Conservation (phyloP, 2,113 vertebrate genomes). For the Sylvilagus bachmani region DNA sequence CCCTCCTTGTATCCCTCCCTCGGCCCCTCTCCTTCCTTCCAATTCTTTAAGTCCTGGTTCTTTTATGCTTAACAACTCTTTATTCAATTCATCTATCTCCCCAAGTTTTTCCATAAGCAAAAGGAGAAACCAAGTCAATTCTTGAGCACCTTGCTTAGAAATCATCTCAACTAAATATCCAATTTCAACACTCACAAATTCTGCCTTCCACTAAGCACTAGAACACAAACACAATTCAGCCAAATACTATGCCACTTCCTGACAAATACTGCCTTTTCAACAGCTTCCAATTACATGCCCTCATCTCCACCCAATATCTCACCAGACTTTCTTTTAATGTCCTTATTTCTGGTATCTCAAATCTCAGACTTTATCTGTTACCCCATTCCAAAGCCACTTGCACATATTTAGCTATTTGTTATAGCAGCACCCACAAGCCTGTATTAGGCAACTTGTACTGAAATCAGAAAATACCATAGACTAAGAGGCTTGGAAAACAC, state of each 20-base stretch:
- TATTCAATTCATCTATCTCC: neutral
- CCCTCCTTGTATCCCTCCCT: too few species aligned
- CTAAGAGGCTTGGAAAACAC: neutral
- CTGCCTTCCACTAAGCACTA: neutral
- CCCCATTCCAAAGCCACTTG: neutral
- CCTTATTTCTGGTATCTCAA: neutral
- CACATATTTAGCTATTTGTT: neutral
- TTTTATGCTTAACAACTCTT: neutral
- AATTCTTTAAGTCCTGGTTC: neutral
- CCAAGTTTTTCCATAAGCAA: neutral
- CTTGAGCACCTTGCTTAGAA: neutral
- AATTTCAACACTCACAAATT: neutral
- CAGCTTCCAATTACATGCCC: neutral
- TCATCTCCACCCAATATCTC: neutral
- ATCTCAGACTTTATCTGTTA: neutral
- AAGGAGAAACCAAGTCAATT: neutral
- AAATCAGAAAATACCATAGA: neutral
- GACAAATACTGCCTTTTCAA: neutral
- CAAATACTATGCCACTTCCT: neutral
- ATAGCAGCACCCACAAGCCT: neutral
- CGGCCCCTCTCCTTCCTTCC: neutral
- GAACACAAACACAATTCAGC: neutral
- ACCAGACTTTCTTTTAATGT: neutral
- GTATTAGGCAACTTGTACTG: neutral
- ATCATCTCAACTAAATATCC: neutral